Conservation (phyloP, 2,888 invertebrate genomes). For the Lepeophtheirus nordmannii region DNA sequence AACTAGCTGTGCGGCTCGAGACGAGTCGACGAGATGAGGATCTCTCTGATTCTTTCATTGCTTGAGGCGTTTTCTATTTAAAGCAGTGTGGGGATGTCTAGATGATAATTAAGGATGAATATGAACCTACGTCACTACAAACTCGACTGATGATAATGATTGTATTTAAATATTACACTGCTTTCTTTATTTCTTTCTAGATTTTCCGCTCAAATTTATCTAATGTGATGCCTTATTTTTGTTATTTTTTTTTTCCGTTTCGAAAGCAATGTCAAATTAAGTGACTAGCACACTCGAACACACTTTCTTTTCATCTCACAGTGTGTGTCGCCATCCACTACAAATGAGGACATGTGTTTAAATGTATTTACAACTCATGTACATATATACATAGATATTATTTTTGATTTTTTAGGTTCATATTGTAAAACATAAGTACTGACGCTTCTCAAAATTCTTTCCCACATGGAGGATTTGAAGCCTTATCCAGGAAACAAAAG, state of each 20-base stretch:
- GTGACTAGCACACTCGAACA: neutral
- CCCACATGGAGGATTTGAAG: no score
- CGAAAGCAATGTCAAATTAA: conserved; percentile 6
- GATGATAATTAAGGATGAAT: neutral
- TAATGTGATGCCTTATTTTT: neutral
- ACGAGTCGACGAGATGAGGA: neutral
- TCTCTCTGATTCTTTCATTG: neutral
- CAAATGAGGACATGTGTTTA: no score
- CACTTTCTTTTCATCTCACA: neutral
- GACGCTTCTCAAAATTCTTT: no score
- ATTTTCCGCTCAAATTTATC: neutral
- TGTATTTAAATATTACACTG: neutral
- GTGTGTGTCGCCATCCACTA: neutral
- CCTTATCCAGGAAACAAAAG: no score
- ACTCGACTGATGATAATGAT: neutral
- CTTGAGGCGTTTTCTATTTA: no score
- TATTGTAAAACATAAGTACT: no score
- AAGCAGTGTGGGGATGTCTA: neutral
- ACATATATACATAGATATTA: no score
- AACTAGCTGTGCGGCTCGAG: conserved; percentile 3
- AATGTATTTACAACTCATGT: no score
- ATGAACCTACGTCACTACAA: neutral
- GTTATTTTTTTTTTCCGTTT: neutral
- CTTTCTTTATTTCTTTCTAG: neutral
- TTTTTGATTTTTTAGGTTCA: no score